Evolutionary conservation across 2,113 vertebrate genomes (phyloP), one percentile per base, ranked within the genome.

Genomic region (Castor canadensis): DNA sequence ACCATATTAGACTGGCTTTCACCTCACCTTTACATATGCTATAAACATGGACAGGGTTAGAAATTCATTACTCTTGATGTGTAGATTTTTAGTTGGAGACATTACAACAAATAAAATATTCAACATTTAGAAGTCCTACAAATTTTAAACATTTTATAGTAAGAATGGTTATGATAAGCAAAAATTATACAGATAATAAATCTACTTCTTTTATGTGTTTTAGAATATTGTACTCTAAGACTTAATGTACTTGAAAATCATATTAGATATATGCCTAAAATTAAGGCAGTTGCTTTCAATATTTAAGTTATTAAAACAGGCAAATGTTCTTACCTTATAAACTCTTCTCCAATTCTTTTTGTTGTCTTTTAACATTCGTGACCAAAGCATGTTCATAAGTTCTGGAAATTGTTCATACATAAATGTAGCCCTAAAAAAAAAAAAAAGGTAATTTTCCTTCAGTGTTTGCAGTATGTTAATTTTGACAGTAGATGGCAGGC

Each of bases 351-450:
- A 99, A 96, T 99, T 99, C 98, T 99, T 99, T 98, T 99, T 99
- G 98, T 99, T 99, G 97, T 99, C 99, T 98, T 99, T 99, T 98
- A 99, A 98, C 99, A 99, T 99, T 96, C 99, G 98, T 81, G 98
- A 98, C 99, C 99, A 99, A 97, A 99, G 98, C 99, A 99, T 99
- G 98, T 99, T 99, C 99, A 99, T 99, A 93, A 99, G 99, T 96
- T 99, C 99, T 94, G 99, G 99, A 97, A 99, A 99, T 97, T 99
- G 99, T 97, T 99, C 99, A 75, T 99, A 99, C 99, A 99, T 99
- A 97, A 99, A 99, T 0, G 99, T 99, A 62, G 99, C 98, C 98
- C 99, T 99, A 95, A 89, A 96, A 97, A 97, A 95, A 89, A 96
- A 97, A 97, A 96, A 92, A 97, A 54, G 79, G 82, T 58, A 95